Evolutionary conservation across 2,888 invertebrate genomes (phyloP).

Genomic region (Actias luna): DNA sequence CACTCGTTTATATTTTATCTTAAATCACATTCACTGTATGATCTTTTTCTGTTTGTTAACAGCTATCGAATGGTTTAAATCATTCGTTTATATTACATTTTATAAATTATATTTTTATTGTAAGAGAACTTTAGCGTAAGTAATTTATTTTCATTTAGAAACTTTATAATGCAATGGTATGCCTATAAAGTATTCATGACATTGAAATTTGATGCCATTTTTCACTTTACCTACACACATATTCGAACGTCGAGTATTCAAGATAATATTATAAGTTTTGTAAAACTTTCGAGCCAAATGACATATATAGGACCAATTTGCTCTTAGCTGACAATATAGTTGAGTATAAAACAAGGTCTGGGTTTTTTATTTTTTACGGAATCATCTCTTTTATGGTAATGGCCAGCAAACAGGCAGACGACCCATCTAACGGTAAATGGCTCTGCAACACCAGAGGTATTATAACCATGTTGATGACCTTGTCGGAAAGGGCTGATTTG

Average conservation of each 20-base stretch:
- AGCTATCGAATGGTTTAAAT: not conserved
- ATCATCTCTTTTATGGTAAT: too few relatives aligned
- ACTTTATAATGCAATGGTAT: not conserved
- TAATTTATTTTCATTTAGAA: not conserved
- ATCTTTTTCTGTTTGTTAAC: not conserved
- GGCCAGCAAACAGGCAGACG: too few relatives aligned
- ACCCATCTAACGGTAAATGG: too few relatives aligned
- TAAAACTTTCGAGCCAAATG: not conserved
- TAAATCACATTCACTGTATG: not conserved
- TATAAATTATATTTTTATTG: not conserved
- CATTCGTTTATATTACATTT: not conserved
- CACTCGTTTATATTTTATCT: slow-evolving; percentile 1
- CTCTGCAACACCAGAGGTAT: too few relatives aligned
- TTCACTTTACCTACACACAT: not conserved
- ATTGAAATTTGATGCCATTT: not conserved
- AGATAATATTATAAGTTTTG: not conserved
- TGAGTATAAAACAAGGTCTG: not conserved
- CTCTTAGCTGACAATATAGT: not conserved
- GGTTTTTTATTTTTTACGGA: too few relatives aligned
- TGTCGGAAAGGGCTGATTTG: too few relatives aligned
- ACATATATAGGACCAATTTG: not conserved
- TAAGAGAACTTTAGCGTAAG: not conserved
- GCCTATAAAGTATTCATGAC: not conserved
- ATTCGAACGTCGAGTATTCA: not conserved
- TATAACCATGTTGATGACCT: too few relatives aligned